phyloP scores from a whole-genome alignment of 2,888 invertebrate genomes.

The Caenorhabditis virilis region DNA sequence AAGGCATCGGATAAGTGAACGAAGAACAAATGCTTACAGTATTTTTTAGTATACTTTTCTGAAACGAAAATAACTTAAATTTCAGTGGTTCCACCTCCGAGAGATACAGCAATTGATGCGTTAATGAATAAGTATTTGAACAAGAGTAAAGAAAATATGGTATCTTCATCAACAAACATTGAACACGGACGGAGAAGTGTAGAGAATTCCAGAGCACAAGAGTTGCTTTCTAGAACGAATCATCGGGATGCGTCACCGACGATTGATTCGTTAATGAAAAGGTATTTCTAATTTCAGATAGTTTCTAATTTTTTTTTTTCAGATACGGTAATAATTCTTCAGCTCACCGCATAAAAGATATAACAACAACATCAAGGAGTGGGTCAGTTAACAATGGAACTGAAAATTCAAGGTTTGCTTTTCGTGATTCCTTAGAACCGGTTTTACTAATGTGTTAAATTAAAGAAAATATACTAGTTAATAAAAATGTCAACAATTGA shows the following conservation, averaged over 20 bases:
- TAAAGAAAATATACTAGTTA: too few relatives aligned
- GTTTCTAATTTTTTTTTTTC: too few relatives aligned
- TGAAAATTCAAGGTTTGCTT: too few relatives aligned
- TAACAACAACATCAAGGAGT: constrained; percentile 24
- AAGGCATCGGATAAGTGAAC: constrained; percentile 31
- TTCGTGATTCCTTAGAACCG: too few relatives aligned
- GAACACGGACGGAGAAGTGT: too few relatives aligned
- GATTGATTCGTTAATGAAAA: constrained; percentile 35
- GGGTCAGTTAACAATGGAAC: too few relatives aligned
- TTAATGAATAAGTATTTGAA: constrained; percentile 40
- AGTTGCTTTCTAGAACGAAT: neutral
- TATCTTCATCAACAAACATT: constrained; percentile 4
- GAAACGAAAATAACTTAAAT: neutral
- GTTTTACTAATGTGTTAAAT: too few relatives aligned
- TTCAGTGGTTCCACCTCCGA: constrained; percentile 31
- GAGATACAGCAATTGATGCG: constrained; percentile 12
- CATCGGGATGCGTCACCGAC: constrained; percentile 29
- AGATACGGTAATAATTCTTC: constrained; percentile 14
- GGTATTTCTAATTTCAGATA: too few relatives aligned
- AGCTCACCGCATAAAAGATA: constrained; percentile 21
- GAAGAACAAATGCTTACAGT: constrained; percentile 34
- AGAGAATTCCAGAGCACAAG: constrained; percentile 6
- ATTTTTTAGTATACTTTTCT: constrained; percentile 1
- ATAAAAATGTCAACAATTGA: too few relatives aligned
- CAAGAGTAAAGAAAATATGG: constrained; percentile 29